Base-by-base conservation (phyloP, 1,140 invertebrate species). In the Drosophila nasuta region DNA sequence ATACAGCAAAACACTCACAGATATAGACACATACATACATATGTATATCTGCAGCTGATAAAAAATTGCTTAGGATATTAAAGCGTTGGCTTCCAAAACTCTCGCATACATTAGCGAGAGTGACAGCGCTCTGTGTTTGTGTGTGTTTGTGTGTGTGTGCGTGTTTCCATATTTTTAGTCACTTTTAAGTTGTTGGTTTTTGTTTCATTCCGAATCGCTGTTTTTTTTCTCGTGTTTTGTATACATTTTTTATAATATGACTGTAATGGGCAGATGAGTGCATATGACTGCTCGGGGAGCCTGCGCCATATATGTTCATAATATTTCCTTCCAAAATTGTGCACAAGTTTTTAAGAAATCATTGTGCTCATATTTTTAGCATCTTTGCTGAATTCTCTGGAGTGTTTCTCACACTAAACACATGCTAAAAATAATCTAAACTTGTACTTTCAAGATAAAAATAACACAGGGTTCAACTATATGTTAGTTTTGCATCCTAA, bases 241-340 rank as follows among this genome's bases (percentile, higher is more conserved):
- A 85, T 86, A 75, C 75, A 85, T 85, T 68, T 85, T 85, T 81
- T 63, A 83, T 80, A 80, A 73, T 41, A 64, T 70, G 51, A n/a
- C 48, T 51, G 77, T 75, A 77, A 81, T 81, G 62, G 71, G 28
- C 75, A 68, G 62, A 69, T 85, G 78, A 81, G 74, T 68, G 63
- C 77, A 78, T 71, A 85, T 66, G 64, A 65, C 82, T 72, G 70
- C 63, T 65, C 8, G 25, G 81, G 74, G 81, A 85, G 58, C 5
- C 33, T 64, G 38, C 5, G 35, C 56, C 38, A 11, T 7, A 25
- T 30, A 25, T 25, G 20, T 25, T 25, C 20, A 25, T 25, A 8
- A 60, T 54, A 52, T 58, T 52, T 59, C 33, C 63, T 30, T 10
- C 35, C n/a, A 59, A 58, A 46, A 67, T 63, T 43, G 56, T 49